Evolutionary conservation across 1,140 invertebrate genomes (phyloP).

Genomic region (Drosophila tristis): DNA sequence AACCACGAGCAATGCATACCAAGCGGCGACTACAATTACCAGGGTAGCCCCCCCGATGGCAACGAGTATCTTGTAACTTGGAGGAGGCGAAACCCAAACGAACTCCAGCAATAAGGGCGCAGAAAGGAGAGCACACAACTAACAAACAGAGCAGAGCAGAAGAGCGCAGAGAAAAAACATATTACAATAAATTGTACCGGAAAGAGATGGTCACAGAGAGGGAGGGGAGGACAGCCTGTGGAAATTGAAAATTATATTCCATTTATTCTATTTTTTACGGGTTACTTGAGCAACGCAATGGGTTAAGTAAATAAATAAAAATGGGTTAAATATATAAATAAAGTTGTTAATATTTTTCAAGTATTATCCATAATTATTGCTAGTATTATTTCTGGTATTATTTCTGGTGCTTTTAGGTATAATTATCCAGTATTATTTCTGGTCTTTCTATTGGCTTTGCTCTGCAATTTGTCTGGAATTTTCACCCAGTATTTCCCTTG

Average conservation of each 20-base stretch:
- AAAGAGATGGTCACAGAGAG: constrained; percentile 2
- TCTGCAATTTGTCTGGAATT: too few species aligned
- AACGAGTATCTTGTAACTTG: not conserved
- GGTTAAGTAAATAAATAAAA: too few species aligned
- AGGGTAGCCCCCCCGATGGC: constrained; percentile 19
- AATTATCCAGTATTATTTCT: too few species aligned
- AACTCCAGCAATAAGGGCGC: constrained; percentile 5
- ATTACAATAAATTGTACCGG: constrained; percentile 37
- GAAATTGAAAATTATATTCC: constrained; percentile 77
- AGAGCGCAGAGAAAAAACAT: constrained; percentile 33
- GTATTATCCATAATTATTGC: too few species aligned
- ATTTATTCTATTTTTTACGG: constrained; percentile 36
- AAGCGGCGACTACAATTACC: constrained; percentile 74
- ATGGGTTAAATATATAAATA: too few species aligned
- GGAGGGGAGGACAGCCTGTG: not conserved
- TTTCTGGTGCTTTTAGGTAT: too few species aligned
- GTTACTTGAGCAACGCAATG: not conserved
- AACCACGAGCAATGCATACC: constrained; percentile 76
- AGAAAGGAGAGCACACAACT: not conserved
- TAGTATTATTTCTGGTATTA: too few species aligned
- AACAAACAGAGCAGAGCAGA: constrained; percentile 13
- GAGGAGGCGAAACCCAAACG: not conserved
- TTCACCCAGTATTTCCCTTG: too few species aligned
- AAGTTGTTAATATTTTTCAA: too few species aligned
- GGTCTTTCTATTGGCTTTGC: too few species aligned